Evolutionary conservation across 2,888 invertebrate species (phyloP), one percentile per base, ranked within the genome.

Genomic region (Tiliacea citrago): DNA sequence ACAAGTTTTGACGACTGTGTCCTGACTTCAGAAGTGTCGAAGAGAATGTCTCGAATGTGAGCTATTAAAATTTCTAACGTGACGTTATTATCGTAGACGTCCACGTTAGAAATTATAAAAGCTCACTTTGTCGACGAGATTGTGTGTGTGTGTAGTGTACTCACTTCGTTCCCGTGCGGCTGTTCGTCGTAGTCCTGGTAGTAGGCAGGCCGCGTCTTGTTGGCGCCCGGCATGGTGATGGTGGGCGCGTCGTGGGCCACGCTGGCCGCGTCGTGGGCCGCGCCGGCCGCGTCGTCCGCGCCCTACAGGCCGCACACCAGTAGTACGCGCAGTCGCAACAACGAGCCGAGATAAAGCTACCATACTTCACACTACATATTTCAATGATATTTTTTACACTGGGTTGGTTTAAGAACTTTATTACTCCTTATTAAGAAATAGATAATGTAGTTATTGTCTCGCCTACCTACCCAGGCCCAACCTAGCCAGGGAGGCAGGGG

Each of bases 211-310:
- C 70, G 87, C 61, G 77, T 83, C 86, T 68, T 75, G 88, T 35
- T 21, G 79, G 91, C 69, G 82, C 94, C 95, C 81, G 95, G 95
- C 95, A 95, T 94, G 47, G 91, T 94, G 94, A 95, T 96, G 87
- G 81, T 81, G 75, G 94, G 94, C 83, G 91, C 49, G 66, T 55
- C 81, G 6, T 21, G 49, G 10, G 68, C 24, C 75, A 77, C 69
- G 39, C 77, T 76, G 29, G 9, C 35, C 35, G 16, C 21, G 9
- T n/a, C 57, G 42, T 24, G n/a, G n/a, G n/a, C n/a, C n/a, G n/a
- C 69, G n/a, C 18, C 67, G 29, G 9, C 35, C 35, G 16, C 21
- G 9, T n/a, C 57, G 42, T 24, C 67, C 24, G 51, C 60, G 35
- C 29, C 78, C 78, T 76, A 42, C 29, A 2, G 49, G 68, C 45